A percentile compares a stretch with the other conserved stretches of the same genome.
Evolutionary conservation across 1,140 invertebrate species (phyloP).

Genomic region (Thereuonema tuberculata): DNA sequence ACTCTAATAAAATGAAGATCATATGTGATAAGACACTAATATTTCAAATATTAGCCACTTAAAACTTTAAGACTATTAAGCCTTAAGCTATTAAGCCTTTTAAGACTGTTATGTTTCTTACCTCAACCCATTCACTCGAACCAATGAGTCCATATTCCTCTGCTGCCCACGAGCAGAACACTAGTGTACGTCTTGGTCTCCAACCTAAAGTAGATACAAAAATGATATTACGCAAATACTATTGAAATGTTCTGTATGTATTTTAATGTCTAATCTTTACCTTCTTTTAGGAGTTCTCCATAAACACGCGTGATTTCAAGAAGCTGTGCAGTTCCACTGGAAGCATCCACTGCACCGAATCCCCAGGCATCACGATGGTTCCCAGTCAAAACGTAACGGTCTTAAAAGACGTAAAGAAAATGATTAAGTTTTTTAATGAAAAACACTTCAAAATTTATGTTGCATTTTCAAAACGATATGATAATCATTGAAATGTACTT

Average conservation of each 20-base stretch:
- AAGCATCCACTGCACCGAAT: conserved; percentile 40
- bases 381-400: conserved; percentile 42
- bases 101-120: conserved; percentile 22
- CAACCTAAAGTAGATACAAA: conserved; percentile 24
- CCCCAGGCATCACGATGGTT: conserved; percentile 45
- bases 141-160: conserved; percentile 36
- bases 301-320: conserved; percentile 40
- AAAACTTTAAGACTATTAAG: conserved; percentile 24
- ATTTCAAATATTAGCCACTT: conserved; percentile 14
- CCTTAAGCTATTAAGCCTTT: conserved; percentile 26
- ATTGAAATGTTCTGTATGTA: too few species aligned
- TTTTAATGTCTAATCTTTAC: not conserved
- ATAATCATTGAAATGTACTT: too few species aligned
- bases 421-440: too few species aligned
- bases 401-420: conserved; percentile 19
- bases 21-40: not conserved
- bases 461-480: too few species aligned
- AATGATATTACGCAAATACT: too few species aligned
- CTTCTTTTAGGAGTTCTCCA: conserved; percentile 24
- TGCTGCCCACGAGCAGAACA: conserved; percentile 37
- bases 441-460: too few species aligned
- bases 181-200: conserved; percentile 31
- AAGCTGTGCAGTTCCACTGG: conserved; percentile 36
- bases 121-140: conserved; percentile 35
- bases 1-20: not conserved